phyloP scores from a whole-genome alignment of 2,888 invertebrate species.

The Silvanus unidentatus region DNA sequence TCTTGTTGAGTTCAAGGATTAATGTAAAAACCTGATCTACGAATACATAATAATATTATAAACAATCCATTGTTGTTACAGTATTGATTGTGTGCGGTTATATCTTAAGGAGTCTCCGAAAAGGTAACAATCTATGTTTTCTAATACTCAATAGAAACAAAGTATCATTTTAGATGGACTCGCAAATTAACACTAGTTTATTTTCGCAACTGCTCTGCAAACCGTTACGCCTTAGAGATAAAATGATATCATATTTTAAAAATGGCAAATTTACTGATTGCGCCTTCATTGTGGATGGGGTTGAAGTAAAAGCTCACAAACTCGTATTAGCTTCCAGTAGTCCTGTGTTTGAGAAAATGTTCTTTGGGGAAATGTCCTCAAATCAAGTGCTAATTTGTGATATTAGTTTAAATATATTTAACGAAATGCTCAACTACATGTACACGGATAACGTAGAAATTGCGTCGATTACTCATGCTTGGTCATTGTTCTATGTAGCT shows the following conservation, averaged over 20 bases:
- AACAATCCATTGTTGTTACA: too few species aligned
- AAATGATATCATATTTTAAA: constrained; percentile 12
- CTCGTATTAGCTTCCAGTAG: constrained; percentile 59
- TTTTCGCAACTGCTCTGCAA: too few species aligned
- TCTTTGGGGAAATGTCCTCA: constrained; percentile 56
- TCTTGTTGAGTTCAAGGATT: constrained; percentile 35
- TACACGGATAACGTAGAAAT: constrained; percentile 57
- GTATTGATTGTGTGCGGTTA: too few species aligned
- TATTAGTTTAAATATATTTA: constrained; percentile 56
- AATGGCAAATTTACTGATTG: constrained; percentile 46
- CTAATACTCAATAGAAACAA: too few species aligned
- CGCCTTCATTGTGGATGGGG: constrained; percentile 51
- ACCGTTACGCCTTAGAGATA: constrained; percentile 5
- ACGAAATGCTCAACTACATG: constrained; percentile 55
- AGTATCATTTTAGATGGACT: too few species aligned
- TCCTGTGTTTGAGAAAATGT: constrained; percentile 65
- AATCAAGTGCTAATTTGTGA: constrained; percentile 52
- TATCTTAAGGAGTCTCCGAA: too few species aligned
- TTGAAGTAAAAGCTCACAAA: constrained; percentile 55
- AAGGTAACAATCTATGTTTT: too few species aligned
- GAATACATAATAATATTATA: constrained; percentile 7
- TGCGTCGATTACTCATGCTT: constrained; percentile 53
- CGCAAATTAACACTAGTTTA: too few species aligned
- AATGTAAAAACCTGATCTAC: constrained; percentile 17
- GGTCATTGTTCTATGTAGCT: constrained; percentile 58